Percentiles rank a stretch among this genome's conserved stretches.
Conservation (phyloP, 2,113 vertebrate genomes). For the Pithys albifrons region DNA sequence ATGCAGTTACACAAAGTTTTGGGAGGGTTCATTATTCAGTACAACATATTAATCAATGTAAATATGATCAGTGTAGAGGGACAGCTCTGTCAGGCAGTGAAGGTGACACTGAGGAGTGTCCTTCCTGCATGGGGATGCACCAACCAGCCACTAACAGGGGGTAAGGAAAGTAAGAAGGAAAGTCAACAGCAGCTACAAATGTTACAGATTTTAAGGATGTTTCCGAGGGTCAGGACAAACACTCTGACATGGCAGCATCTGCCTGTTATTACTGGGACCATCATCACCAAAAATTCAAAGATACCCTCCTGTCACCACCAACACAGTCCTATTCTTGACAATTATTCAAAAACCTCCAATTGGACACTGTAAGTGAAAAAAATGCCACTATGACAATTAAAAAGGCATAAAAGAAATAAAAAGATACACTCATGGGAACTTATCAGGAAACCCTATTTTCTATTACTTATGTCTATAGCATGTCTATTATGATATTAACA, state of each 20-base stretch:
- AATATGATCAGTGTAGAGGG: slow-evolving; percentile 30
- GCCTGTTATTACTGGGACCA: neutral
- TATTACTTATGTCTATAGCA: neutral
- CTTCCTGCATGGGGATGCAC: neutral
- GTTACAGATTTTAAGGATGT: neutral
- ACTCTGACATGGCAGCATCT: neutral
- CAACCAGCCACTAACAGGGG: neutral
- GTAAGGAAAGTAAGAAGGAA: neutral
- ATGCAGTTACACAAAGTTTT: slow-evolving; percentile 14
- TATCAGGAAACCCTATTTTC: neutral
- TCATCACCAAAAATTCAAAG: neutral
- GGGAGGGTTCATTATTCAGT: slow-evolving; percentile 39
- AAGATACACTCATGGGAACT: neutral
- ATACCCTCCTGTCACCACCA: neutral
- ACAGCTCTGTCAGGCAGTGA: neutral
- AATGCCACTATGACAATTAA: neutral
- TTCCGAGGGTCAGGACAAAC: neutral
- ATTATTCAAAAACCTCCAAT: neutral
- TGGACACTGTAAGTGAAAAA: neutral
- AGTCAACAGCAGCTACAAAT: neutral
- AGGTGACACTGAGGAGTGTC: slow-evolving; percentile 7
- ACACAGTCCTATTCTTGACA: neutral
- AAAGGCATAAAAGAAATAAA: neutral
- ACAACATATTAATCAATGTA: slow-evolving; percentile 60
- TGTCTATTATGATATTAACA: neutral